These are phyloP conservation scores for Etia nguti DNA, from an alignment of 2,113 vertebrate species.

Conservation along the genomic window DNA sequence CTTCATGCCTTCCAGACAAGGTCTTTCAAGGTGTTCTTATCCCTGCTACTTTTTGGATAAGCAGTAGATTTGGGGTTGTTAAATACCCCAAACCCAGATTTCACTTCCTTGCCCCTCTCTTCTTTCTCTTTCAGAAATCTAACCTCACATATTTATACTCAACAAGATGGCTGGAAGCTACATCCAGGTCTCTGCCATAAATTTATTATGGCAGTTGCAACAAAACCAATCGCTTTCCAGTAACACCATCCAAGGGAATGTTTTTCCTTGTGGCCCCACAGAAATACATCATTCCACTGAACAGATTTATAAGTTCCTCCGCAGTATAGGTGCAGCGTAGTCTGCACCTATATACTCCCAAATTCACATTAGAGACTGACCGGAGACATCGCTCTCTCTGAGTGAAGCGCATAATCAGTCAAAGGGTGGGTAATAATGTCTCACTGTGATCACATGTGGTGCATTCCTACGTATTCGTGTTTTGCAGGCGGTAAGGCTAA, in stretches of 20 bases:
- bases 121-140: constrained; percentile 13
- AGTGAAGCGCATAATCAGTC: constrained; percentile 32
- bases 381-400: constrained; percentile 9
- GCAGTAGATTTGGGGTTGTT: constrained; percentile 11
- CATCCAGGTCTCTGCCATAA: constrained; percentile 1
- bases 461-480: constrained; percentile 25
- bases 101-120: background rate
- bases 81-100: constrained; percentile 6
- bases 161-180: background rate
- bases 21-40: constrained; percentile 14
- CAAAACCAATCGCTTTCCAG: constrained; percentile 21
- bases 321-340: background rate
- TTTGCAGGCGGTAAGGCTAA: background rate
- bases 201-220: constrained; percentile 30
- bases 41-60: background rate
- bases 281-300: background rate
- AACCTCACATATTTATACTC: background rate
- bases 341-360: background rate
- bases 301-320: constrained; percentile 21
- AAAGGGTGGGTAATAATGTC: constrained; percentile 4
- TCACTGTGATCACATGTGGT: background rate
- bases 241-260: constrained; percentile 18
- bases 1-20: constrained; percentile 19
- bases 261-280: constrained; percentile 13
- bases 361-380: constrained; percentile 7